Evolutionary conservation across 2,888 invertebrate species (phyloP), one percentile per base, ranked within the genome.

Genomic region (Habroteleia sp.): DNA sequence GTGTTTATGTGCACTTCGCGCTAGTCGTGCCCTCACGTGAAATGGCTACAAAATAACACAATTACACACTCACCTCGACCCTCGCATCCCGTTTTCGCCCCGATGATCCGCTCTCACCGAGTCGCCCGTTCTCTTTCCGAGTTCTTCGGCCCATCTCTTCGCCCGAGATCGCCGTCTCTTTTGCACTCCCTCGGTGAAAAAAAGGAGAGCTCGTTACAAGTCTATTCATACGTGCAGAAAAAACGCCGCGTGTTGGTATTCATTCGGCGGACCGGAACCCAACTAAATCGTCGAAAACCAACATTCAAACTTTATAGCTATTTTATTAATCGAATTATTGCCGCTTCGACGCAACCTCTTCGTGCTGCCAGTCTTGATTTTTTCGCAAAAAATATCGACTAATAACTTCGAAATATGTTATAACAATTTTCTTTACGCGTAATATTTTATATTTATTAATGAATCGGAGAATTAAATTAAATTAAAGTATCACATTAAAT

Each of bases 31-130:
- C 85, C 83, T 85, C 83, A 80, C 83, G 82, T 83, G 83, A 87
- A 88, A 86, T 84, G 84, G 87, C 84, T 85, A 84, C 86, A 84
- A 86, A 88, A 87, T 88, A 88, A 88, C 87, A 84, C 85, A 87
- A 88, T 88, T 88, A 88, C 85, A 87, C 84, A 85, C 87, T 85
- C 84, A 80, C 81, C 82, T 81, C 82, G 71, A 56, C 80, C 76
- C 83, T 84, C 81, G 80, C 82, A 80, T 73, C 50, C 79, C 77
- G 58, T 75, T 72, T 80, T 81, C 82, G 80, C 80, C 82, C 82
- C 77, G 80, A 58, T 76, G 76, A 78, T 82, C 79, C 78, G 78
- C 81, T 82, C 79, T 80, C 77, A 62, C 58, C 66, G 77, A 74
- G 69, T 66, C 77, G 69, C 62, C 79, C 73, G 76, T 77, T 79